Percentiles rank a stretch among this genome's conserved stretches.
Evolutionary conservation across 2,113 vertebrate genomes (phyloP).

Genomic region (Theropithecus gelada): DNA sequence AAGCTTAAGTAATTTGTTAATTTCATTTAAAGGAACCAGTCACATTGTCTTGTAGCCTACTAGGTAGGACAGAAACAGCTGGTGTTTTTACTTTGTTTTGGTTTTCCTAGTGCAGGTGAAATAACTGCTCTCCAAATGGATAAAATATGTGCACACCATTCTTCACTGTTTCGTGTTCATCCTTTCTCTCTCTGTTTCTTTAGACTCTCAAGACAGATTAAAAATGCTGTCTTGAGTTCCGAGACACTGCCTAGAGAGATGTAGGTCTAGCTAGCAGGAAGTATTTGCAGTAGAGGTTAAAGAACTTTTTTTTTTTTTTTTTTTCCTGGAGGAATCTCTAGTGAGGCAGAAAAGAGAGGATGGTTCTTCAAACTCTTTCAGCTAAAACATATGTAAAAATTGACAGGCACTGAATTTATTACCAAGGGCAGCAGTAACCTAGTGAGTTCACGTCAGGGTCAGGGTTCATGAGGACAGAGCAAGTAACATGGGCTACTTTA

Average conservation of each 20-base stretch:
- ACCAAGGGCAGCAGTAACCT: conserved; percentile 42
- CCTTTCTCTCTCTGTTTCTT: not conserved
- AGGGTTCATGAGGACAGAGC: not conserved
- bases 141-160: not conserved
- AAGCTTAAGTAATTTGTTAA: not conserved
- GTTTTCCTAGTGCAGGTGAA: not conserved
- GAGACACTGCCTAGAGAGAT: conserved; percentile 28
- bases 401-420: conserved; percentile 49
- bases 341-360: conserved; percentile 66
- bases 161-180: not conserved
- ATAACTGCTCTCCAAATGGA: not conserved
- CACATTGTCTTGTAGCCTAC: not conserved
- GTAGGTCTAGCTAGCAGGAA: not conserved
- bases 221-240: conserved; percentile 52
- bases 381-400: conserved; percentile 55
- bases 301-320: conserved; percentile 11
- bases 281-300: conserved; percentile 61
- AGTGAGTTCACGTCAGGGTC: conserved; percentile 58
- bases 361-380: conserved; percentile 61
- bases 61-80: not conserved
- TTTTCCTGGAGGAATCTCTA: conserved; percentile 49
- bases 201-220: not conserved
- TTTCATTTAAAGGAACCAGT: not conserved
- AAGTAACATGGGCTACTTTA: not conserved
- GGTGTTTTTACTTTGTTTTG: not conserved